phyloP scores from a whole-genome alignment of 1,140 invertebrate species.

The Drosophila sp. region DNA sequence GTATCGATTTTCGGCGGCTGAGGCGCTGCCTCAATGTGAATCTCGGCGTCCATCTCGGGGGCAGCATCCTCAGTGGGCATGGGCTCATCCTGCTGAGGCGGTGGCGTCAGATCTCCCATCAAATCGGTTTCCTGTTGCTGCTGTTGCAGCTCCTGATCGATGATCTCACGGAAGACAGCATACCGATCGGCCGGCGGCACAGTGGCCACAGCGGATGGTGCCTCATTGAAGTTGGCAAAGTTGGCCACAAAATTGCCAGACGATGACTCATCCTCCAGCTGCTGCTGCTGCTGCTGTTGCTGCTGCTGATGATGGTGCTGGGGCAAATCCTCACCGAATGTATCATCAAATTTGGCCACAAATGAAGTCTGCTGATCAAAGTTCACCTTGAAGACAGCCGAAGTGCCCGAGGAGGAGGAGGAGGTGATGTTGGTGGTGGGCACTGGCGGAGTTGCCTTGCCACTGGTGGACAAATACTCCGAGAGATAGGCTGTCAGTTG shows the following conservation, averaged over 20 bases:
- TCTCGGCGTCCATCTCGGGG: conserved; percentile 32
- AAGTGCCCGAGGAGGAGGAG: conserved; percentile 17
- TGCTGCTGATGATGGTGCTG: neutral
- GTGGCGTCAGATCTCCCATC: conserved; percentile 63
- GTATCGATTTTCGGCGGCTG: conserved; percentile 74
- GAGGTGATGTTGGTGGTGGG: neutral
- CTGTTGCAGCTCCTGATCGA: conserved; percentile 88
- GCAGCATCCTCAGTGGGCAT: conserved; percentile 27
- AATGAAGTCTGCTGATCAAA: conserved; percentile 84
- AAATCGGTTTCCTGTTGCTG: conserved; percentile 83
- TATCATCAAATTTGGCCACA: conserved; percentile 85
- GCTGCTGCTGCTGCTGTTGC: conserved; percentile 5
- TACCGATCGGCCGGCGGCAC: conserved; percentile 88
- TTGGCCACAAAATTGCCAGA: conserved; percentile 84
- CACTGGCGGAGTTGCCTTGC: conserved; percentile 47
- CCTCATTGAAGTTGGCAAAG: conserved; percentile 85
- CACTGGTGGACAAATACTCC: conserved; percentile 84
- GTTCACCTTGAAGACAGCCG: conserved; percentile 85
- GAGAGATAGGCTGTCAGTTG: conserved; percentile 91
- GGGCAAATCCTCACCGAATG: conserved; percentile 83
- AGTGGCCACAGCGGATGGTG: conserved; percentile 50
- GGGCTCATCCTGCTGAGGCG: conserved; percentile 45
- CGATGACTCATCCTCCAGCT: neutral
- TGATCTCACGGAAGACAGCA: conserved; percentile 92
- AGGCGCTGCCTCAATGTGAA: conserved; percentile 16